Conservation (phyloP, 2,888 invertebrate species). For the Unio pictorum region DNA sequence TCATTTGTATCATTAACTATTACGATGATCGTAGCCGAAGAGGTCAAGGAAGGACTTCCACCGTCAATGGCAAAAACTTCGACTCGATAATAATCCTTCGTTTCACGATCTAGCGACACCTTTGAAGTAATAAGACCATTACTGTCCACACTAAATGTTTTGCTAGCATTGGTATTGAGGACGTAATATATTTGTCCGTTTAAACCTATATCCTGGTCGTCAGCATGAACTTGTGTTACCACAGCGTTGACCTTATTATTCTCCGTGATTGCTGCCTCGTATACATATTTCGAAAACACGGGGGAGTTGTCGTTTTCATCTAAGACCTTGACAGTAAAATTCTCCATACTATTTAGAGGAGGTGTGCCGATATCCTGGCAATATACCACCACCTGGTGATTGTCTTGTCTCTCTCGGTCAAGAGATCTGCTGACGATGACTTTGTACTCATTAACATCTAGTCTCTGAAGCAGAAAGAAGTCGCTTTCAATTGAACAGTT, state of each 20-base stretch:
- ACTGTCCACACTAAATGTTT: conserved; percentile 45
- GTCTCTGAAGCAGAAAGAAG: conserved; percentile 49
- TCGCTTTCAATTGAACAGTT: conserved; percentile 39
- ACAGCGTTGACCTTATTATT: conserved; percentile 57
- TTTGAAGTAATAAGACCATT: conserved; percentile 50
- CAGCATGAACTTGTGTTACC: conserved; percentile 54
- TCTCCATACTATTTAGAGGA: conserved; percentile 46
- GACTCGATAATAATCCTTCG: conserved; percentile 40
- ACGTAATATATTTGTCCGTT: conserved; percentile 51
- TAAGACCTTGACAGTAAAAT: conserved; percentile 53
- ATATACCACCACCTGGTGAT: conserved; percentile 53
- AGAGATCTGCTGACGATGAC: conserved; percentile 52
- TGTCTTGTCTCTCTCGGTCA: conserved; percentile 54
- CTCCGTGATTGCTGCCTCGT: conserved; percentile 52
- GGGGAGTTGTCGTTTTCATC: conserved; percentile 68
- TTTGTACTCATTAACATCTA: conserved; percentile 52
- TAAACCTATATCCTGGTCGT: conserved; percentile 52
- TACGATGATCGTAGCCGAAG: conserved; percentile 45
- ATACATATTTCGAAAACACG: conserved; percentile 42
- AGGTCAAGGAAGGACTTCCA: conserved; percentile 46
- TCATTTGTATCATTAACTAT: conserved; percentile 56
- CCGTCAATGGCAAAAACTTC: conserved; percentile 52
- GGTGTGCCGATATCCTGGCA: conserved; percentile 63
- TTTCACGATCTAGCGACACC: conserved; percentile 55
- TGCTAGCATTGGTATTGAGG: conserved; percentile 41